A percentile compares a stretch with the other conserved stretches of the same genome.
These are phyloP conservation scores for Cairina moschata DNA, from an alignment of 2,113 vertebrate genomes.

Conservation along the genomic window DNA sequence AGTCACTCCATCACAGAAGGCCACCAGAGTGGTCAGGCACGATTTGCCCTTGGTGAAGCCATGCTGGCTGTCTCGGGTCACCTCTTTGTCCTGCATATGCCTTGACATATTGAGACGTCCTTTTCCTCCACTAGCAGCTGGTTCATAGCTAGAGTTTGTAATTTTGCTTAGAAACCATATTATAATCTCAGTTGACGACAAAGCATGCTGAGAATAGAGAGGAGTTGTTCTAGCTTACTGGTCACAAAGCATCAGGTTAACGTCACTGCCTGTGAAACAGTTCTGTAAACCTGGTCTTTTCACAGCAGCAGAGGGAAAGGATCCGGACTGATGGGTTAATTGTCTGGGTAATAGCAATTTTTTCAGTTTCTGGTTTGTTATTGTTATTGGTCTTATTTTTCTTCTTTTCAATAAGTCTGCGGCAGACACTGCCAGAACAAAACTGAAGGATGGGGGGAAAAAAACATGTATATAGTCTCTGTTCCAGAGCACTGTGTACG, in stretches of 20 bases:
- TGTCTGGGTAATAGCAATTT: neutral
- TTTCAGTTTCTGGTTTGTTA: neutral
- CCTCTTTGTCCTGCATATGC: too few relatives aligned
- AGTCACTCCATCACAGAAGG: too few relatives aligned
- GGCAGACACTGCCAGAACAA: neutral
- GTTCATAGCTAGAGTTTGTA: neutral
- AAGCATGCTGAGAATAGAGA: neutral
- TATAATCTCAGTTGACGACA: neutral
- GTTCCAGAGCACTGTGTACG: neutral
- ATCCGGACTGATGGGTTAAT: neutral
- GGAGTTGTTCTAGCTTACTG: neutral
- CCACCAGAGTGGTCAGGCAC: too few relatives aligned
- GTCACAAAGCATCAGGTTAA: neutral
- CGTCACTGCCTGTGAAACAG: neutral
- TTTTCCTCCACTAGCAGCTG: neutral
- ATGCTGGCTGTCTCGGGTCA: too few relatives aligned
- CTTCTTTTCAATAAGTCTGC: neutral
- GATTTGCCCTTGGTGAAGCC: too few relatives aligned
- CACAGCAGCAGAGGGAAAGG: neutral
- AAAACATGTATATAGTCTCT: neutral
- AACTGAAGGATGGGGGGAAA: neutral
- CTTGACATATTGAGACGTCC: neutral
- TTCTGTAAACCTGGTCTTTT: neutral
- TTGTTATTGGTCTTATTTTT: neutral
- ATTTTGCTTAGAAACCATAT: neutral